phyloP scores from a whole-genome alignment of 2,888 invertebrate genomes.

The Vanessa cardui region DNA sequence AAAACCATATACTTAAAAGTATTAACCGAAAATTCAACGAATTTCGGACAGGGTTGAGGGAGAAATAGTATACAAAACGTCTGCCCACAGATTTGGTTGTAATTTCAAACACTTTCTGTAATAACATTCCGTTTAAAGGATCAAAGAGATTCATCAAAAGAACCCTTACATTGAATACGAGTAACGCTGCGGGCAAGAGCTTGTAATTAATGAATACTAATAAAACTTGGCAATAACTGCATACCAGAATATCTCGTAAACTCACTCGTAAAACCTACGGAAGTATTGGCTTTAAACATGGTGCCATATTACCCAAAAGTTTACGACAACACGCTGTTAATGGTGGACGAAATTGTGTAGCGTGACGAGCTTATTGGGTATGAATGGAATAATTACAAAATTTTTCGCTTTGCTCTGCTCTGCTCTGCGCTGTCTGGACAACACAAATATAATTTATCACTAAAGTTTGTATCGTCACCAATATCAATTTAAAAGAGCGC shows the following conservation, averaged over 20 bases:
- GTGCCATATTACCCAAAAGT: constrained; percentile 1
- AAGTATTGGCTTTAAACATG: constrained; percentile 11
- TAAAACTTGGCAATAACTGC: constrained; percentile 5
- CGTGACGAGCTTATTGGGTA: not conserved
- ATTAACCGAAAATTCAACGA: too few relatives aligned
- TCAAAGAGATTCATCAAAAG: not conserved
- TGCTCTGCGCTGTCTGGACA: not conserved
- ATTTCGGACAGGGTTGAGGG: too few relatives aligned
- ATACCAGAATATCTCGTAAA: constrained; percentile 10
- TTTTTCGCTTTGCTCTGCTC: not conserved
- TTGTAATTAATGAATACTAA: not conserved
- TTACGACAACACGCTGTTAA: not conserved
- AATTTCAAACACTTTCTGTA: not conserved
- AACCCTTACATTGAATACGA: not conserved
- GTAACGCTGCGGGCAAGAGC: too few relatives aligned
- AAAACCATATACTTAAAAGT: too few relatives aligned
- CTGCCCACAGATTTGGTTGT: too few relatives aligned
- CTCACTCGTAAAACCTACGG: constrained; percentile 18
- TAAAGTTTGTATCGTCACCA: too few relatives aligned
- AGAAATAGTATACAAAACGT: too few relatives aligned
- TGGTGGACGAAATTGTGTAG: not conserved
- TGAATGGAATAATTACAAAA: too few relatives aligned
- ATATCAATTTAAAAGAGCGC: too few relatives aligned
- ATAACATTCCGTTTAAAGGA: not conserved
- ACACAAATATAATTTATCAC: too few relatives aligned